These are phyloP conservation scores for Lates calcarifer DNA, from an alignment of 2,113 vertebrate species.

Conservation along the genomic window DNA sequence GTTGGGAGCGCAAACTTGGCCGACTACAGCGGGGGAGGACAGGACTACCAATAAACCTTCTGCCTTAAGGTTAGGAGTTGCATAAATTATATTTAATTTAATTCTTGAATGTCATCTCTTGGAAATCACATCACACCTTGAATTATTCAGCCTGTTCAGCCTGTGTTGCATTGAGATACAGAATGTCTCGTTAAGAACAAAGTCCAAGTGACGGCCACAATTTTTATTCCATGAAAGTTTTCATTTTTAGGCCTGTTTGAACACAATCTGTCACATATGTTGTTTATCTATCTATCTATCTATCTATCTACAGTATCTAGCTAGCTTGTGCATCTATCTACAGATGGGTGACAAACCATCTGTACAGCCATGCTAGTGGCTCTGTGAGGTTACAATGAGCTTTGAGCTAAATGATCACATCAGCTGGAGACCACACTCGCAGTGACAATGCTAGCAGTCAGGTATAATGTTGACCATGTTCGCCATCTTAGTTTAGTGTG, in stretches of 20 bases:
- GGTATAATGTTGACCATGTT: too few species aligned
- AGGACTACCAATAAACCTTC: background rate
- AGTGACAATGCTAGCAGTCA: too few species aligned
- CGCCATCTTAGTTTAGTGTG: too few species aligned
- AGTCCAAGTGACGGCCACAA: background rate
- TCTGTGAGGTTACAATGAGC: background rate
- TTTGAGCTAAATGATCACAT: too few species aligned
- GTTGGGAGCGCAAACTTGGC: background rate
- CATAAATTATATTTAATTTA: slow-evolving; percentile 22
- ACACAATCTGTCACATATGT: too few species aligned
- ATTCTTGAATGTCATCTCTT: slow-evolving; percentile 15
- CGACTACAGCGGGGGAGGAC: background rate
- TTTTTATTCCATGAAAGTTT: background rate
- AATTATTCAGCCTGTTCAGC: background rate
- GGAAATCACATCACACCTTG: background rate
- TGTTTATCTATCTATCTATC: too few species aligned
- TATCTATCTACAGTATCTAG: too few species aligned
- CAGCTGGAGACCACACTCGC: too few species aligned
- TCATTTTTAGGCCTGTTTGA: too few species aligned
- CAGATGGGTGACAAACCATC: background rate
- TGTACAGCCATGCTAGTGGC: background rate
- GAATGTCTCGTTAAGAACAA: background rate
- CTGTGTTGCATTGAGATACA: background rate
- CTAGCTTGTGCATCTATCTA: too few species aligned
- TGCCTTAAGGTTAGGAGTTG: background rate